These are phyloP conservation scores for cattle (Bos taurus) DNA, from an alignment of 2,113 vertebrate genomes.

Conservation along the genomic window ARS-UCD2.0 NC_037332.1:109929001-109929500, in stretches of 20 bases:
- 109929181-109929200: neutral
- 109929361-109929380: neutral
- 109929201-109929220: neutral
- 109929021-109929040: neutral
- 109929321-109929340: neutral
- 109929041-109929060: neutral
- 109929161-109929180: neutral
- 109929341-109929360: neutral
- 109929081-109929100: neutral
- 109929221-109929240: neutral
- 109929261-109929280: neutral
- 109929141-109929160: neutral
- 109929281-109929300: neutral
- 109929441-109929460: neutral
- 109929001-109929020: neutral
- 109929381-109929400: neutral
- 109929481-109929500: neutral
- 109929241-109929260: accelerated
- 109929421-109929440: neutral
- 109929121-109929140: neutral
- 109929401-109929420: neutral
- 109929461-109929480: neutral
- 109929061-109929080: neutral
- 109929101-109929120: neutral
- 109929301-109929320: accelerated